Evolutionary conservation across 2,113 vertebrate genomes (phyloP).

Genomic region (Macrotus californicus): DNA sequence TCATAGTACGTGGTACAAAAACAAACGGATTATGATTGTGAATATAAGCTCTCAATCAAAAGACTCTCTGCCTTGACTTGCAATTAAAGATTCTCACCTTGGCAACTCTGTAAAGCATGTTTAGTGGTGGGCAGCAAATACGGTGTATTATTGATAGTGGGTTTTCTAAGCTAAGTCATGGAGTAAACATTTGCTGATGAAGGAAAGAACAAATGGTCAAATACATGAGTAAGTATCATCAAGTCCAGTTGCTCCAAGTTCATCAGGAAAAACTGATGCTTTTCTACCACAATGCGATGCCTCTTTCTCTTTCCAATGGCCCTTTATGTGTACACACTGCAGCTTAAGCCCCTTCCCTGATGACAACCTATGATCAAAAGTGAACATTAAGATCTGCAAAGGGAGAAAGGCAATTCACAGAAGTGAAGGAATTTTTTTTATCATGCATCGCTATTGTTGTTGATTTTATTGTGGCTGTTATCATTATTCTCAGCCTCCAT

Average conservation of each 20-base stretch:
- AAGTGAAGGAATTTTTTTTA: neutral
- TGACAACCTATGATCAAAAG: neutral
- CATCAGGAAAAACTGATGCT: neutral
- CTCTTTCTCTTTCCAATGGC: neutral
- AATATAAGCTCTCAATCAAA: neutral
- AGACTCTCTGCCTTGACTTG: conserved; percentile 13
- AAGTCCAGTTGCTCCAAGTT: neutral
- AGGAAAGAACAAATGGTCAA: neutral
- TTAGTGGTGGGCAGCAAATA: neutral
- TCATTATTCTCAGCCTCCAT: neutral
- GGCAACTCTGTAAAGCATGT: neutral
- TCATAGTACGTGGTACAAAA: neutral
- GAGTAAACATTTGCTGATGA: neutral
- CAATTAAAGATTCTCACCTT: conserved; percentile 9
- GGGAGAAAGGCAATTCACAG: neutral
- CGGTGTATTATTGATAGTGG: neutral
- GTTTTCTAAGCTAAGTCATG: neutral
- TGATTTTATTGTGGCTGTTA: neutral
- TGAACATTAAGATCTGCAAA: neutral
- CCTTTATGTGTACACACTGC: neutral
- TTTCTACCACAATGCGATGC: neutral
- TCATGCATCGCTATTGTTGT: neutral
- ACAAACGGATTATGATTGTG: conserved; percentile 28
- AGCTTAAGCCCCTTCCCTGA: neutral
- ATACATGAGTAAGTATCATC: neutral